These are phyloP conservation scores for Opisthograptis luteolata DNA, from an alignment of 2,888 invertebrate genomes.

Conservation along the genomic window DNA sequence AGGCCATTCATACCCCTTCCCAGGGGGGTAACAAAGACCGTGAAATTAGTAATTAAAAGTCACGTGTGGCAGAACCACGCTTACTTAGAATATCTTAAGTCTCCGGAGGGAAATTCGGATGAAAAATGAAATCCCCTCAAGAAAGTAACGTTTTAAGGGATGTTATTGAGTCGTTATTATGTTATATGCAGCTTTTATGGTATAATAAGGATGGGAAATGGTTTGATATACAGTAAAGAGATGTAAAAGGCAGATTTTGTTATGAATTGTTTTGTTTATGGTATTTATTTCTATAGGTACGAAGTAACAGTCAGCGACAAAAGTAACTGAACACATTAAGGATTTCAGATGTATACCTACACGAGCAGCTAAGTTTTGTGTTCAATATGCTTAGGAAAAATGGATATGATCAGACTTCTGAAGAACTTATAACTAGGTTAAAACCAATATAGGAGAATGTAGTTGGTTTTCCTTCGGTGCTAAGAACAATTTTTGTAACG, in stretches of 20 bases:
- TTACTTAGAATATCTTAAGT: conserved; percentile 50
- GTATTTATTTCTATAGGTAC: too few relatives aligned
- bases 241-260: background rate
- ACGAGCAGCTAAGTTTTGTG: too few relatives aligned
- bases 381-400: too few relatives aligned
- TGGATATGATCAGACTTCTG: too few relatives aligned
- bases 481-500: too few relatives aligned
- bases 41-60: conserved; percentile 80
- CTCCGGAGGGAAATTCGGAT: conserved; percentile 36
- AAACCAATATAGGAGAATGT: too few relatives aligned
- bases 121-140: conserved; percentile 28
- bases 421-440: too few relatives aligned
- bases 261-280: background rate
- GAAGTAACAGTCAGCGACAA: too few relatives aligned
- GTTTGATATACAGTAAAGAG: conserved; percentile 5
- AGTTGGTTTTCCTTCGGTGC: too few relatives aligned
- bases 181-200: conserved; percentile 19
- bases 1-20: conserved; percentile 56
- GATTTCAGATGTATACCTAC: too few relatives aligned
- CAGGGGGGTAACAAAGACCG: conserved; percentile 69
- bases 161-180: conserved; percentile 22
- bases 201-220: conserved; percentile 6
- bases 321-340: too few relatives aligned
- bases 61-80: conserved; percentile 59
- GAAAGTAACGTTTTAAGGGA: conserved; percentile 4